Conservation (phyloP, 2,113 vertebrate genomes). For the Clarias magur region DNA sequence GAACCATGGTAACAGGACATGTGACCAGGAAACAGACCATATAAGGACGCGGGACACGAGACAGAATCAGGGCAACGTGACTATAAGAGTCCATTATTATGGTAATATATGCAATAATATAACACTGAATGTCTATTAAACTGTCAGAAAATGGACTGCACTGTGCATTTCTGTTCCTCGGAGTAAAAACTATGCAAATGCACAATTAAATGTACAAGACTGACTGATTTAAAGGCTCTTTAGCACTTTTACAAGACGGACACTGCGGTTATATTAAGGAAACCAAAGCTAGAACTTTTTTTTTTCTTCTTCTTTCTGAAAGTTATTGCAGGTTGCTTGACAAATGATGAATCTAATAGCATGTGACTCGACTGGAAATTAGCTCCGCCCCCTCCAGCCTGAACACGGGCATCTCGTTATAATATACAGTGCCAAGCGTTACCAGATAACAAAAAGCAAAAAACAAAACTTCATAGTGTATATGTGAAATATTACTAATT, state of each 20-base stretch:
- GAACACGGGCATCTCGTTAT: background rate
- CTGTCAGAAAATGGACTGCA: background rate
- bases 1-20: background rate
- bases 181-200: background rate
- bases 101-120: background rate
- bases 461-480: background rate
- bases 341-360: background rate
- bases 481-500: background rate
- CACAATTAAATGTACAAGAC: background rate
- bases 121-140: background rate
- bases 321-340: background rate
- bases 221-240: background rate
- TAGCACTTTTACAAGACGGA: background rate
- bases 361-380: background rate
- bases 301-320: background rate
- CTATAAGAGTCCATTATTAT: background rate
- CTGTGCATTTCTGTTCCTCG: background rate
- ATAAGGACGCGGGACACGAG: background rate
- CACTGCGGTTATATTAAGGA: background rate
- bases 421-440: background rate
- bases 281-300: background rate
- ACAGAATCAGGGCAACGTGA: background rate
- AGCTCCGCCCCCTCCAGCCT: background rate
- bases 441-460: background rate
- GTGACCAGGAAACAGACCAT: conserved; percentile 8